Evolutionary conservation across 64 coral and sea anemone genomes (phyloP), one percentile per base, ranked within the genome.

Genomic region (Actinia tenebrosa): DNA sequence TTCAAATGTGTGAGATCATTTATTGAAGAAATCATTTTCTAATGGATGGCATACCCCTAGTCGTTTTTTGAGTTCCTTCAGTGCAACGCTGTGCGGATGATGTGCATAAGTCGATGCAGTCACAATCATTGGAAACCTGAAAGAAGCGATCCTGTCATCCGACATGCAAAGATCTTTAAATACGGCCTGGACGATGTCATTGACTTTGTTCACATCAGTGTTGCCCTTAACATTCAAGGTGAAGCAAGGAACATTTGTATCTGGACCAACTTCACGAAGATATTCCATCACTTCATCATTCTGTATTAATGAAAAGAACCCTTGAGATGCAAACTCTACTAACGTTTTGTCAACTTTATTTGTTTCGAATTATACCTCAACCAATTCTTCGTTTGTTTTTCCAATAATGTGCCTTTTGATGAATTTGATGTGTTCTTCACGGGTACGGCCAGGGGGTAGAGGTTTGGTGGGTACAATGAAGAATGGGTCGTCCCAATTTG

Each of bases 341-440:
- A n/a, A 77, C 7, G 16, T 20, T 79, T 79, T 79, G 10, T 23
- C 64, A n/a, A 61, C 47, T 61, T 25, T 22, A 37, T 37, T 1
- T 37, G 6, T 69, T 14, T 44, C 10, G 30, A 19, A 64, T 23
- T 19, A 37, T 87, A 91, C 89, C 89, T 91, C 5, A 22, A 43
- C 84, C 27, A 91, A 45, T 87, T 91, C 89, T 11, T 91, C 89
- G 45, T 91, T 91, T 54, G 43, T 53, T 83, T 88, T 98, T 26
- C 92, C 92, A n/a, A 98, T 78, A 62, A 98, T 98, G 37, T 89
- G n/a, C 22, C 87, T 55, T 13, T 75, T 92, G 18, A 95, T 95
- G 56, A 88, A 95, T 64, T 82, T 77, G 10, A 87, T 66, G 16
- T 91, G 94, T 63, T 95, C 44, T 0, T 79, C 25, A 44, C 45